Evolutionary conservation across 2,888 invertebrate genomes (phyloP).

Genomic region (Acrobeloides nanus): DNA sequence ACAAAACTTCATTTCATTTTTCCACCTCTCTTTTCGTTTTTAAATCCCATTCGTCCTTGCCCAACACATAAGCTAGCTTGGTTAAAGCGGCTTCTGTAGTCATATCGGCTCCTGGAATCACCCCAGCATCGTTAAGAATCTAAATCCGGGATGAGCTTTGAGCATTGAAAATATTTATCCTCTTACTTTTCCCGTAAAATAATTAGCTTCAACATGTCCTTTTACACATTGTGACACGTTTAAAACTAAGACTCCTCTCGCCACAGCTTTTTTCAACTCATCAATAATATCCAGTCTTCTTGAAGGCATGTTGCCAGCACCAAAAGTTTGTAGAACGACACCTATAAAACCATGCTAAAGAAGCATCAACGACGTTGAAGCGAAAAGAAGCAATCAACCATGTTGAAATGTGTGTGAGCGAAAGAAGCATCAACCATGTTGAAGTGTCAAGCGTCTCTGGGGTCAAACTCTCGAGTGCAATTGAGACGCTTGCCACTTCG

Average conservation of each 20-base stretch:
- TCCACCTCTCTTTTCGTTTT: conserved; percentile 54
- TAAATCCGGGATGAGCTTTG: conserved; percentile 33
- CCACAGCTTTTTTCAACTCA: conserved; percentile 53
- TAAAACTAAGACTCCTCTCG: conserved; percentile 72
- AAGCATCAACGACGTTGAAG: conserved; percentile 47
- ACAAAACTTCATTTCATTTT: no score
- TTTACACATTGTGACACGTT: conserved; percentile 83
- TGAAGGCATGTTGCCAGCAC: conserved; percentile 83
- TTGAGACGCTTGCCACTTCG: no score
- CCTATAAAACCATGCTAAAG: no score
- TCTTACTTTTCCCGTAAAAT: conserved; percentile 72
- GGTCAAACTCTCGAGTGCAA: no score
- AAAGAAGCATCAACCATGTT: no score
- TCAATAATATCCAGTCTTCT: conserved; percentile 72
- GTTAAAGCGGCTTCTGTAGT: conserved; percentile 87
- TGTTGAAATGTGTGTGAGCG: no score
- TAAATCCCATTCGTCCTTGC: conserved; percentile 62
- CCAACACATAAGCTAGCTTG: conserved; percentile 80
- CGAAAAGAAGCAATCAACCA: no score
- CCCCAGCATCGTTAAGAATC: conserved; percentile 66
- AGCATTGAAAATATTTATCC: neutral
- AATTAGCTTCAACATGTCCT: conserved; percentile 72
- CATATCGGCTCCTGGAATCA: conserved; percentile 76
- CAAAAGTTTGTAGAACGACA: conserved; percentile 67
- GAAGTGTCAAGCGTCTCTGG: no score